Base-by-base conservation (phyloP, 2,888 invertebrate genomes). In the Tethea ocularis region DNA sequence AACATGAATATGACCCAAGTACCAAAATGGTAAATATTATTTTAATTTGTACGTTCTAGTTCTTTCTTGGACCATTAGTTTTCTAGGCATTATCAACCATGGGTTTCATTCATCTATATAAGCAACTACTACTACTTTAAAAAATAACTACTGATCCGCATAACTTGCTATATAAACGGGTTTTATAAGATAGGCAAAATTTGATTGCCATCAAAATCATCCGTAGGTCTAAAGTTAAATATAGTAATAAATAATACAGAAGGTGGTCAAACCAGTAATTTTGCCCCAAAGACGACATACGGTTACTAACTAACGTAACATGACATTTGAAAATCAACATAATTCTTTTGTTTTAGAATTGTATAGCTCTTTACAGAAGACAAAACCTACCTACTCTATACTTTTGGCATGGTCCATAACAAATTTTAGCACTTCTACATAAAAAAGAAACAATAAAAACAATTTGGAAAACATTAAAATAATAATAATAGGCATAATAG, bases 241-340 rank as follows among this genome's bases (percentile, higher is more conserved):
- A 46, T 46, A 20, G 20, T 10, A 46, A 46, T 26, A 24, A 29
- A 51, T 51, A 7, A 51, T 22, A 5, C 5, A 22, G 51, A 23
- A 15, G 23, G 13, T 33, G 51, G 23, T 20, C 33, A 54, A 33
- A 54, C 36, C 13, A 13, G 54, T 36, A 13, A 22, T 20, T 54
- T 22, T 36, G 54, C 36, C 54, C 54, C 33, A 54, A 33, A 33
- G 54, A 54, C 17, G 20, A 53, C 29, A 17, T 17, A 7, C 10
- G 52, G 2, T 52, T 26, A 17, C 15, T 26, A 26, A 52, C 24
- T 4, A 29, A 2, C 38, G n/a, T 4, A 29, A 2, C 38, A 11
- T n/a, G 29, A 29, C 29, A 24, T 17, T 52, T 24, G 10, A 52
- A 52, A 26, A n/a, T 6, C 24, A 26, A 52, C 46, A 52, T 29